Percentiles rank a stretch among this genome's conserved stretches.
These are phyloP conservation scores for Mustela nigripes DNA, from an alignment of 2,113 vertebrate species.

Conservation along the genomic window DNA sequence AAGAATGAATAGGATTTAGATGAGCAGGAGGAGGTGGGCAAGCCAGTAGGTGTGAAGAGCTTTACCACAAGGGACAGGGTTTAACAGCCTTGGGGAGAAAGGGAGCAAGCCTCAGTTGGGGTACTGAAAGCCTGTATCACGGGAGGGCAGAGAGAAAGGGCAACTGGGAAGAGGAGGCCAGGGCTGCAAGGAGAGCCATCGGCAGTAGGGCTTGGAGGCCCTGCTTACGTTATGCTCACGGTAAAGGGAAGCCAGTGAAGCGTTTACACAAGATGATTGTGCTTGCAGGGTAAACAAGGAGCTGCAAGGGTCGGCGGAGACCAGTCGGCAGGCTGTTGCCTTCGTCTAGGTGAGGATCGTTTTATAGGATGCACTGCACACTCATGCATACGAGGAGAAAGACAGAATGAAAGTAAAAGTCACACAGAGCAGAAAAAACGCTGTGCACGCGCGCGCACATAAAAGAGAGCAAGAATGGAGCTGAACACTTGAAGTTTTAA, in stretches of 20 bases:
- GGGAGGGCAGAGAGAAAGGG: not conserved
- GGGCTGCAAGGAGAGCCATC: not conserved
- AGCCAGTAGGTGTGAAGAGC: not conserved
- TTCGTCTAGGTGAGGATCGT: not conserved
- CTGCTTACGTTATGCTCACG: not conserved
- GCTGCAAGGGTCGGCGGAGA: not conserved
- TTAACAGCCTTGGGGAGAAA: not conserved
- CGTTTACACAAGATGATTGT: not conserved
- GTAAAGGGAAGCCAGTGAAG: not conserved
- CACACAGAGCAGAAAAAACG: not conserved
- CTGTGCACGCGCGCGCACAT: too few species aligned
- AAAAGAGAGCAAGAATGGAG: not conserved
- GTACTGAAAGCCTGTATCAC: not conserved
- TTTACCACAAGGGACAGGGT: not conserved
- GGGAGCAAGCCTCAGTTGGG: not conserved
- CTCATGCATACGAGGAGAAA: accelerated
- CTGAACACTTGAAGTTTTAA: not conserved
- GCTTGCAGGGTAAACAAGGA: not conserved
- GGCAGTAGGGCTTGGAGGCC: not conserved
- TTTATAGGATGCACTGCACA: not conserved
- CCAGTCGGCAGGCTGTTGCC: not conserved
- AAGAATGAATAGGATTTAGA: not conserved
- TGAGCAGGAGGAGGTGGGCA: not conserved
- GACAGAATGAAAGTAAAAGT: not conserved
- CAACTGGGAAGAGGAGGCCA: not conserved